phyloP scores from a whole-genome alignment of 2,888 invertebrate species.

The Hypselothyrea guttata region DNA sequence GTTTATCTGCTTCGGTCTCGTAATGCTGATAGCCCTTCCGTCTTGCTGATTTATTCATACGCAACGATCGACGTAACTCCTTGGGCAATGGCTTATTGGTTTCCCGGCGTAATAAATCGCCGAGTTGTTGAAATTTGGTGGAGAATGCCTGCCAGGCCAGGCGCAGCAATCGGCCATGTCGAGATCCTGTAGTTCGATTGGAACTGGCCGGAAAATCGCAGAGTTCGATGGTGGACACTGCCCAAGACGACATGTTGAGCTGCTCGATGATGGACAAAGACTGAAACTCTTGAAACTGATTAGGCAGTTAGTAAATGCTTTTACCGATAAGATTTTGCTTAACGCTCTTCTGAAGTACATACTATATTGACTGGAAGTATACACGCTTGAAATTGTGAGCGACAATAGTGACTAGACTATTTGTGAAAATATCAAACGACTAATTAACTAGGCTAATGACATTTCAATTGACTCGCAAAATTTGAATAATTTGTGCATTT shows the following conservation, averaged over 20 bases:
- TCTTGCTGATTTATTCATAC: constrained; percentile 73
- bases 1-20: constrained; percentile 75
- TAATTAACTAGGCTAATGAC: constrained; percentile 37
- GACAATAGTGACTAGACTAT: constrained; percentile 19
- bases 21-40: constrained; percentile 72
- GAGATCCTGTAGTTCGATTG: constrained; percentile 16
- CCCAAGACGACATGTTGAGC: constrained; percentile 61
- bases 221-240: constrained; percentile 54
- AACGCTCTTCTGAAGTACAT: constrained; percentile 4
- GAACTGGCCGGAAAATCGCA: constrained; percentile 20
- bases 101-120: constrained; percentile 57
- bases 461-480: constrained; percentile 12
- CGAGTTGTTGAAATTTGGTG: constrained; percentile 62
- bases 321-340: constrained; percentile 44
- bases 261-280: constrained; percentile 41
- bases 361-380: neutral
- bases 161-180: constrained; percentile 44
- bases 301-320: constrained; percentile 17
- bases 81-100: constrained; percentile 74
- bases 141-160: constrained; percentile 70
- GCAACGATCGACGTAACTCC: constrained; percentile 73
- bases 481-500: constrained; percentile 18
- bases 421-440: constrained; percentile 15
- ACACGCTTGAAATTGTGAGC: constrained; percentile 8
- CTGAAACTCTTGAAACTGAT: constrained; percentile 28